These are phyloP conservation scores for Glossophaga mutica DNA, from an alignment of 2,797 vertebrate genomes.

Conservation along the genomic window DNA sequence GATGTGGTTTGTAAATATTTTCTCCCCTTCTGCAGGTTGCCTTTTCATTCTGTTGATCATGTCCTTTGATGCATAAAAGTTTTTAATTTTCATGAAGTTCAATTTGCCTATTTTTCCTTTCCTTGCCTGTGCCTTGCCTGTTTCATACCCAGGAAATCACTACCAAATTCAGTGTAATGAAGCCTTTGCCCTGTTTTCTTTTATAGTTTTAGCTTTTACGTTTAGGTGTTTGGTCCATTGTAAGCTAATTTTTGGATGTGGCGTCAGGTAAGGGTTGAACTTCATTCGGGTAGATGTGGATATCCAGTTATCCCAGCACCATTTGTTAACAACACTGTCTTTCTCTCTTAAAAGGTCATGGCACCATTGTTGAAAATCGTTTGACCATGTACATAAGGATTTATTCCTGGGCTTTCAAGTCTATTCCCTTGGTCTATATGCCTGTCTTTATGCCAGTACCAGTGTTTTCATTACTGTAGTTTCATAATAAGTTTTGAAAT, in stretches of 20 bases:
- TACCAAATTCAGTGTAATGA: not conserved
- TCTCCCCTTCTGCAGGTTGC: not conserved
- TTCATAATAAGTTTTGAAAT: conserved; percentile 4
- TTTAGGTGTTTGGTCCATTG: not conserved
- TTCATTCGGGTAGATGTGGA: not conserved
- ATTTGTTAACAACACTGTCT: not conserved
- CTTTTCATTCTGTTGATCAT: not conserved
- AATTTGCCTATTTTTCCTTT: not conserved
- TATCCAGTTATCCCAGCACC: not conserved
- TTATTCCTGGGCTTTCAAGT: not conserved
- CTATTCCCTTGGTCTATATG: not conserved
- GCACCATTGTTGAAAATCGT: not conserved
- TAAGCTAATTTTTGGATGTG: not conserved
- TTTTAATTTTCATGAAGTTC: not conserved
- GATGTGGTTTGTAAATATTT: not conserved
- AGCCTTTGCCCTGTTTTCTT: not conserved
- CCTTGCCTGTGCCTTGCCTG: not conserved
- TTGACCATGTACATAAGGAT: not conserved
- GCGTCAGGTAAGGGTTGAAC: not conserved
- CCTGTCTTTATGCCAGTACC: not conserved
- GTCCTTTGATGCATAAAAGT: not conserved
- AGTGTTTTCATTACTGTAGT: not conserved
- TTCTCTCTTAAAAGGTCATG: not conserved
- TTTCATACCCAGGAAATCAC: not conserved
- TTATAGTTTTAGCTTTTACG: not conserved